Evolutionary conservation across 2,797 vertebrate species (phyloP).

Genomic region (Perodicticus potto): DNA sequence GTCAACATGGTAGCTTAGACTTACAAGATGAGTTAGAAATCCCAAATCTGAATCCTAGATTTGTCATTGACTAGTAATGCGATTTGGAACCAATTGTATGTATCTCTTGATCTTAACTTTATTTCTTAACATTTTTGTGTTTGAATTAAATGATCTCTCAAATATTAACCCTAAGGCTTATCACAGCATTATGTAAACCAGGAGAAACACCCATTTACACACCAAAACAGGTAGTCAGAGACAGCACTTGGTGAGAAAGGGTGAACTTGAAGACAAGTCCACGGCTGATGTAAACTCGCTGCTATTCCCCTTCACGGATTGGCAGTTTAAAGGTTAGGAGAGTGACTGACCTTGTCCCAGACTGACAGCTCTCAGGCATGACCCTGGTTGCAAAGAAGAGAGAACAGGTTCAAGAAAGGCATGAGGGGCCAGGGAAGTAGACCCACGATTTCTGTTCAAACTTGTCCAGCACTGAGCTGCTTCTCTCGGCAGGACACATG

Average conservation of each 20-base stretch:
- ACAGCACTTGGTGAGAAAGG: background rate
- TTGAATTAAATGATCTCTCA: slow-evolving; percentile 8
- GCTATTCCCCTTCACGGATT: background rate
- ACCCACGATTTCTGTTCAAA: background rate
- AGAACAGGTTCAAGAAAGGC: background rate
- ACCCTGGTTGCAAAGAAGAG: background rate
- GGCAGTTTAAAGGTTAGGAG: background rate
- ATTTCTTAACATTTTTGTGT: background rate
- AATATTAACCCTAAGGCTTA: background rate
- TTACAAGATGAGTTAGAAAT: background rate
- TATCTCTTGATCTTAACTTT: background rate
- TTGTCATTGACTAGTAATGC: background rate
- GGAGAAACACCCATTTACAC: background rate
- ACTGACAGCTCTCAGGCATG: background rate
- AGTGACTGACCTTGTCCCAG: background rate
- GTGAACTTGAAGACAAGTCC: background rate
- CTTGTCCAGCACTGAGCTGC: rapidly evolving
- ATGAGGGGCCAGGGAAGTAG: background rate
- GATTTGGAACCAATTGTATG: background rate
- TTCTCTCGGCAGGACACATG: background rate
- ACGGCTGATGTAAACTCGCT: background rate
- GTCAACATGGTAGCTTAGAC: background rate
- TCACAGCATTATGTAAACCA: background rate
- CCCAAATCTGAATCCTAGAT: background rate
- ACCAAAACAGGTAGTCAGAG: background rate